Percentiles rank a stretch among this genome's conserved stretches.
Conservation (phyloP, 2,888 invertebrate species). For the Tyria jacobaeae region DNA sequence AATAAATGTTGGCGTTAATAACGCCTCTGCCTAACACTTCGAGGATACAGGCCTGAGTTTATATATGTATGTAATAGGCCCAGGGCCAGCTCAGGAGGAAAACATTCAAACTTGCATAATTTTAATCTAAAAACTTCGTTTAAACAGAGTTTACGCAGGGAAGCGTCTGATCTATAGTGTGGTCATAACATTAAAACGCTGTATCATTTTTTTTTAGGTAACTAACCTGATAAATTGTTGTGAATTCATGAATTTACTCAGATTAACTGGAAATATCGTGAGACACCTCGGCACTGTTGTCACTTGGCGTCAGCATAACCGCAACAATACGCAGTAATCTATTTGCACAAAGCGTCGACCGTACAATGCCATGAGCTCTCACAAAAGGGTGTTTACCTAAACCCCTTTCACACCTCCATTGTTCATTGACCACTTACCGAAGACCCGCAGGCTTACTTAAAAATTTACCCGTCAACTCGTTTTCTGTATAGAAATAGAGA, state of each 20-base stretch:
- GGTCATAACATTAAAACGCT: conserved; percentile 6
- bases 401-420: conserved; percentile 85
- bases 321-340: conserved; percentile 80
- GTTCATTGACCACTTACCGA: conserved; percentile 63
- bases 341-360: conserved; percentile 78
- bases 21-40: no score
- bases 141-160: background rate
- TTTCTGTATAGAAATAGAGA: conserved; percentile 29
- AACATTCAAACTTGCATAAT: background rate
- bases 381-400: conserved; percentile 85
- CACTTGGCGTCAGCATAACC: conserved; percentile 55
- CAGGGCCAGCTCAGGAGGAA: no score
- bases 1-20: no score
- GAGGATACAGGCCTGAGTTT: no score
- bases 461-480: conserved; percentile 43
- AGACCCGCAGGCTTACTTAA: conserved; percentile 55
- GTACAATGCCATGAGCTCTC: conserved; percentile 74
- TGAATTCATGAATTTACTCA: conserved; percentile 17
- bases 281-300: conserved; percentile 17
- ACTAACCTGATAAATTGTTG: conserved; percentile 7
- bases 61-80: no score
- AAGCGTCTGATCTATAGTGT: conserved; percentile 11
- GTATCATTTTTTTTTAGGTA: conserved; percentile 16
- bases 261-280: conserved; percentile 17
- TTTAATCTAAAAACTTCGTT: no score